Conservation (phyloP, 1,140 invertebrate genomes). For the Chironomus tepperi region DNA sequence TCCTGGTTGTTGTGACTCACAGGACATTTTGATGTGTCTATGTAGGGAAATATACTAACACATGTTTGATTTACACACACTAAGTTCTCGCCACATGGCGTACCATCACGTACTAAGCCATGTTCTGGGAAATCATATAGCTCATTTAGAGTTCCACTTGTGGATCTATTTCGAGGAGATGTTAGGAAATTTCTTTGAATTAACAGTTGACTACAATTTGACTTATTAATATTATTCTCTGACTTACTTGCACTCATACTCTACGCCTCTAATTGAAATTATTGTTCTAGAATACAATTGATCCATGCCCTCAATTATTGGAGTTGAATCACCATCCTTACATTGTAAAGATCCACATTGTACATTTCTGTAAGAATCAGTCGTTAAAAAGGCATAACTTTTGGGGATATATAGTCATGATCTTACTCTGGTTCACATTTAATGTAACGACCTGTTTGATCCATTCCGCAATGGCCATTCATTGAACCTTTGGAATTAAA, state of each 20-base stretch:
- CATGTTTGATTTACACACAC: constrained; percentile 92
- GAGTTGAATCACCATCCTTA: constrained; percentile 70
- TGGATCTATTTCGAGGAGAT: constrained; percentile 46
- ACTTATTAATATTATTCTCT: not conserved
- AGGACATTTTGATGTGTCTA: constrained; percentile 78
- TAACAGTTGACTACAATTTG: constrained; percentile 16
- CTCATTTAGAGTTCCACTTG: constrained; percentile 54
- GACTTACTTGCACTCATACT: constrained; percentile 89
- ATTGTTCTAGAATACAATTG: constrained; percentile 76
- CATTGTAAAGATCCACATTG: constrained; percentile 85
- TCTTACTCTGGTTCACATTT: constrained; percentile 78
- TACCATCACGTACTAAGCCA: constrained; percentile 79
- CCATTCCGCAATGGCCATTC: constrained; percentile 86
- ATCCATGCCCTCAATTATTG: constrained; percentile 64
- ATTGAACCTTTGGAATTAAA: constrained; percentile 91
- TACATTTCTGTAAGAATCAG: constrained; percentile 57
- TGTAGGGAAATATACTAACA: constrained; percentile 67
- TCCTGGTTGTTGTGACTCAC: constrained; percentile 77
- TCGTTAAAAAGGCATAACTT: not conserved
- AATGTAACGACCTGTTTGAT: constrained; percentile 65
- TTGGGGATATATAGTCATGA: not conserved
- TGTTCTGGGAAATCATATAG: constrained; percentile 56
- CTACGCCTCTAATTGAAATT: constrained; percentile 72
- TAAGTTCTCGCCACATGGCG: constrained; percentile 81
- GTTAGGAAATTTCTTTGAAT: not conserved